Conservation (phyloP, 2,113 vertebrate genomes). For the Malurus alboscapulatus region DNA sequence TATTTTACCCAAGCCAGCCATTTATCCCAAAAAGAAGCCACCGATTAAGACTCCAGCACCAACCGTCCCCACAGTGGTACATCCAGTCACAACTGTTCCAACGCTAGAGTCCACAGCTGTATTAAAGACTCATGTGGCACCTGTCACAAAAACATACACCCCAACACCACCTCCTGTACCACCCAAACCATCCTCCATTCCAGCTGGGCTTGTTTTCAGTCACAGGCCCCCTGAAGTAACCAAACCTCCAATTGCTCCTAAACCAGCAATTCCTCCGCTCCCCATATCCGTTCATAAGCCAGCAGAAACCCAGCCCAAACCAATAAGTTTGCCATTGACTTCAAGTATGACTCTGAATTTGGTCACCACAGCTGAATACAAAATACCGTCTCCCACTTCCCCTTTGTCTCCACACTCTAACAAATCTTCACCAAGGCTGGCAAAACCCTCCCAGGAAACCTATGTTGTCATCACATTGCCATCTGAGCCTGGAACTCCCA, state of each 20-base stretch:
- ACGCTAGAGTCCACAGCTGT: conserved; percentile 45
- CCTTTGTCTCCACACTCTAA: conserved; percentile 88
- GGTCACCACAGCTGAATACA: conserved; percentile 83
- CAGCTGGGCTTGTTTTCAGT: conserved; percentile 88
- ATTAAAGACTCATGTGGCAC: conserved; percentile 67
- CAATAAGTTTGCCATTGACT: conserved; percentile 77
- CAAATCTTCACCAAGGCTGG: conserved; percentile 82
- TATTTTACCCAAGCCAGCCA: conserved; percentile 73
- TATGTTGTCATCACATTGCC: conserved; percentile 97
- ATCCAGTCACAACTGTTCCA: conserved; percentile 57
- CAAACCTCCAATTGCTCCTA: conserved; percentile 90
- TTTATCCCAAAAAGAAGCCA: conserved; percentile 82
- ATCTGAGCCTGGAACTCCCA: conserved; percentile 93
- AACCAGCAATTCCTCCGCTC: conserved; percentile 77
- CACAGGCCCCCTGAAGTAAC: conserved; percentile 84
- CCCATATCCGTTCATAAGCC: conserved; percentile 74
- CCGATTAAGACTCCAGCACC: conserved; percentile 71
- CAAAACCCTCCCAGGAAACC: conserved; percentile 87
- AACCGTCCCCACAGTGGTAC: not conserved
- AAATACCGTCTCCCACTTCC: conserved; percentile 88
- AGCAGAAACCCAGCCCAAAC: conserved; percentile 81
- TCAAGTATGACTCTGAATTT: conserved; percentile 87
- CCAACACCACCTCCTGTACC: conserved; percentile 90
- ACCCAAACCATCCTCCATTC: conserved; percentile 91
- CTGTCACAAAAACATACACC: conserved; percentile 75